A percentile compares a stretch with the other conserved stretches of the same genome.
Conservation (phyloP, 2,797 vertebrate genomes). For the Sebastes wilsoni region DNA sequence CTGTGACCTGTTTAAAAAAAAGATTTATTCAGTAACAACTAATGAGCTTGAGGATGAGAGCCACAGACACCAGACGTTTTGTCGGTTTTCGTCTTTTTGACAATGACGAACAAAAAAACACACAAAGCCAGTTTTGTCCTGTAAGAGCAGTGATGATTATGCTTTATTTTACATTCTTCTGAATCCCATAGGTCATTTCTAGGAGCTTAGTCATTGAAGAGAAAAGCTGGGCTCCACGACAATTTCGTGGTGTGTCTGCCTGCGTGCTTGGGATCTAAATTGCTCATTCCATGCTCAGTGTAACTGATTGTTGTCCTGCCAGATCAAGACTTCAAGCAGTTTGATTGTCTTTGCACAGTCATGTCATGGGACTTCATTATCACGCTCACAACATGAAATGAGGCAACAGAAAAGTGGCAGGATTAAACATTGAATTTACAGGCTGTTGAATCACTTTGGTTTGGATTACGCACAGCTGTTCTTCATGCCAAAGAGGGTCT, state of each 20-base stretch:
- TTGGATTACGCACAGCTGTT: slow-evolving; percentile 1
- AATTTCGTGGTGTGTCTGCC: slow-evolving; percentile 31
- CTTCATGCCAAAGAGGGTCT: neutral
- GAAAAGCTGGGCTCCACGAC: neutral
- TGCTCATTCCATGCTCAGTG: slow-evolving; percentile 24
- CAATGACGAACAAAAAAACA: neutral
- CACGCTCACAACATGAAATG: slow-evolving; percentile 9
- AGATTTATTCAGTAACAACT: neutral
- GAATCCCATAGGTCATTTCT: neutral
- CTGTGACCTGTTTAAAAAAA: neutral
- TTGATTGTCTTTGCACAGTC: slow-evolving; percentile 42
- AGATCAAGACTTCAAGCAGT: slow-evolving; percentile 44
- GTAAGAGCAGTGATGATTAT: neutral
- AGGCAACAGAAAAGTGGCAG: neutral
- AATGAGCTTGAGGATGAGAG: neutral
- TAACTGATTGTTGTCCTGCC: slow-evolving; percentile 30
- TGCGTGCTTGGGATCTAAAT: slow-evolving; percentile 28
- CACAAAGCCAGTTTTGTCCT: neutral
- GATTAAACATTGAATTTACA: slow-evolving; percentile 6
- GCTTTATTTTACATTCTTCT: neutral
- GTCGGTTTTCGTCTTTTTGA: neutral
- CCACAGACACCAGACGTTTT: neutral
- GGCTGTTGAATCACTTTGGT: neutral
- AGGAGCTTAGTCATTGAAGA: neutral
- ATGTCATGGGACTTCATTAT: slow-evolving; percentile 52